Evolutionary conservation across 2,888 invertebrate genomes (phyloP), one percentile per base, ranked within the genome.

Genomic region (Lumbricus terrestris): DNA sequence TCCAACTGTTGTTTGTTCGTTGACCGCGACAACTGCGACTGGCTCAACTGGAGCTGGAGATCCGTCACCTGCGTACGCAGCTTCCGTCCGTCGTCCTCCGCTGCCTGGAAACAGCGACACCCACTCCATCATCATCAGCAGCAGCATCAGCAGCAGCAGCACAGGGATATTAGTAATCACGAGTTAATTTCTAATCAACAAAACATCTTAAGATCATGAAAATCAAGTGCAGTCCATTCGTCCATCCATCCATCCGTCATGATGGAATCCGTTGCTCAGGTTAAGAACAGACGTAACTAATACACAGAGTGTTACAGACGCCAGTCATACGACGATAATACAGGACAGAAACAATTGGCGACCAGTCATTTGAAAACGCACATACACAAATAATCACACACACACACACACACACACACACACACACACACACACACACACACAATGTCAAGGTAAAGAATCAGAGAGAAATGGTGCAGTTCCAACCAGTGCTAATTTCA

Each of bases 1-100:
- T 93, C 91, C 33, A 94, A 90, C 88, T 94, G 93, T 20, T 93
- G 92, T 35, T 40, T 82, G 69, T 88, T 92, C 92, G 40, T 94
- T 93, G 40, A 92, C 92, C 82, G 93, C 93, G 54, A 92, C 40
- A 92, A 89, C 82, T 88, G 83, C 18, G 88, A 69, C 47, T 91
- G 89, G 20, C 88, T 90, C 38, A 91, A 90, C 82, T 92, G 90
- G 35, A 94, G 93, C 85, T 93, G 92, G 88, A 94, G 92, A 88
- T 93, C 89, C 18, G 38, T 88, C 34, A 90, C 91, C 54, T 92
- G 90, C 34, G 93, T 93, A 54, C 93, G 92, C 88, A 94, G 92
- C 90, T 93, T 92, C 82, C 93, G 92, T 89, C 94, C 93, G 35
- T 91, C 89, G 16, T 90, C 90, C 69, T 85, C 85, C 11, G 85